Evolutionary conservation across 2,888 invertebrate genomes (phyloP), one percentile per base, ranked within the genome.

Genomic region (Eupithecia insigniata): DNA sequence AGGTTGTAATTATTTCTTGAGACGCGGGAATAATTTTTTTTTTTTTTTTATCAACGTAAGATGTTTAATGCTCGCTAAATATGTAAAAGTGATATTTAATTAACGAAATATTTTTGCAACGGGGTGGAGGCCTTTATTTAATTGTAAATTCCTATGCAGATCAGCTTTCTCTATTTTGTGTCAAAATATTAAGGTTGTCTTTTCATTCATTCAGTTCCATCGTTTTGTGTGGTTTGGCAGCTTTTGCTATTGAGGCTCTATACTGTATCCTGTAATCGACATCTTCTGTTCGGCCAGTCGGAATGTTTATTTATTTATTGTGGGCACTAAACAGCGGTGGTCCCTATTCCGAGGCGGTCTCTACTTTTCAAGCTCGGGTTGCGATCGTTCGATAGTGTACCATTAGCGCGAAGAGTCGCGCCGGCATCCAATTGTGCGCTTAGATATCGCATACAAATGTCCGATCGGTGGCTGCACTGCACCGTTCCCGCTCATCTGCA

Each of bases 391-490:
- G 93, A 94, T 94, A 94, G 90, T 92, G 93, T 90, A 92, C 92
- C 93, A 93, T 93, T 93, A 93, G 94, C 92, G 94, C 93, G 92
- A 93, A 92, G 89, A 89, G 83, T 92, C 93, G 91, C 93, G 90
- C 93, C 93, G 93, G 91, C 92, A 86, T 92, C 93, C 93, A 94
- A 94, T 94, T 94, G 94, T 93, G 90, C 90, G 90, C 89, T 92
- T 93, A 92, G 94, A 94, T 93, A 93, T 89, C 91, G 93, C 91
- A 94, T 94, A 94, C 94, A 94, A 93, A 94, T 90, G 94, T 93
- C 76, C 93, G 92, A 92, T 91, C 92, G 91, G 86, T 79, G 79
- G 71, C 84, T 82, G 81, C 83, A 66, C 82, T 81, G 83, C 81
- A 78, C 80, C 79, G 82, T 81, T 82, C 81, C 81, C 84, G 85